Conservation (phyloP, 1,140 invertebrate species). For the Saccostrea echinata region DNA sequence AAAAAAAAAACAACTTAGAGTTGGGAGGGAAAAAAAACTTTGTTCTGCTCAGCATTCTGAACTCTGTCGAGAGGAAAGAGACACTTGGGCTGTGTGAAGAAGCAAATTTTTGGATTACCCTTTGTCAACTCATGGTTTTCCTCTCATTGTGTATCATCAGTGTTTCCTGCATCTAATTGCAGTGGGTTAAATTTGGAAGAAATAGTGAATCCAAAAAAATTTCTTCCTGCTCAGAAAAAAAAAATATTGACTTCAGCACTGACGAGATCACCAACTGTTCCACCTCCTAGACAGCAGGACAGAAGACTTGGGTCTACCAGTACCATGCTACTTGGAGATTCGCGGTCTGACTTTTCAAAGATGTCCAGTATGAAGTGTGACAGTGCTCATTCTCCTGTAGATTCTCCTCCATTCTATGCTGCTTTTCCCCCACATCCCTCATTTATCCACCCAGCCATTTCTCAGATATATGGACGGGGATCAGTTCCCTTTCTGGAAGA, state of each 20-base stretch:
- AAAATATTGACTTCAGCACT: not conserved
- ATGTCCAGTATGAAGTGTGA: constrained; percentile 22
- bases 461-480: not conserved
- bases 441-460: not conserved
- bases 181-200: constrained; percentile 12
- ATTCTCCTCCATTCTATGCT: not conserved
- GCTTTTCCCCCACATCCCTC: constrained; percentile 2
- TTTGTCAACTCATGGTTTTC: constrained; percentile 14
- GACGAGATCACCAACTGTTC: not conserved
- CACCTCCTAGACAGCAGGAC: too few relatives aligned
- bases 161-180: constrained; percentile 37
- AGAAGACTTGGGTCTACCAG: not conserved
- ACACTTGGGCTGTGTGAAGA: not conserved
- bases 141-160: constrained; percentile 22
- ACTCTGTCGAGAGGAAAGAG: not conserved
- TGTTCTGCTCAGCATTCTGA: not conserved
- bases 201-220: constrained; percentile 8
- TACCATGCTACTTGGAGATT: constrained; percentile 24
- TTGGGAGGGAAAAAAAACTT: not conserved
- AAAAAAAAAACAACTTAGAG: not conserved
- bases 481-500: constrained; percentile 1
- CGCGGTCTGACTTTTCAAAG: not conserved
- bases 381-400: not conserved
- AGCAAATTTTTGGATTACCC: not conserved
- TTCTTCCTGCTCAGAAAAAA: constrained; percentile 22